Evolutionary conservation across 2,797 vertebrate genomes (phyloP), one percentile per base, ranked within the genome.

Genomic region (Channa striata): DNA sequence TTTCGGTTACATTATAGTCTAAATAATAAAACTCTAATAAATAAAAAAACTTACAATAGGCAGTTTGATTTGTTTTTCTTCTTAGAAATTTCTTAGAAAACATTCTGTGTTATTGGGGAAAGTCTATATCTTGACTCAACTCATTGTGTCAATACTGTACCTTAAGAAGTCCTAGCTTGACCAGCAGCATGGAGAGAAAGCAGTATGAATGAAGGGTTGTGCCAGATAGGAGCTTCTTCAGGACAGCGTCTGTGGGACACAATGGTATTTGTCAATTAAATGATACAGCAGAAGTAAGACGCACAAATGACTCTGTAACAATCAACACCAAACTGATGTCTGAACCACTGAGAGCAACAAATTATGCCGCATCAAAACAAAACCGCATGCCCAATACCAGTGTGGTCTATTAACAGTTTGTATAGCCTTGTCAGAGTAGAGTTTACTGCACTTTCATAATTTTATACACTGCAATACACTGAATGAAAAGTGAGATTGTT

Each of bases 131-230:
- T 7, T 20, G 19, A 2, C 44, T 44, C 11, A 44, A 12, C 5
- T 21, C n/a, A 20, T 44, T 51, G 21, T 3, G 10, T 17, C 33
- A 4, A 20, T 0, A 2, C 2, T 16, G 21, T 89, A 99, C 98
- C 96, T 98, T 98, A 46, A 99, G 94, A 37, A 98, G 89, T 44
- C 98, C 97, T 93, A 97, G 94, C 80, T 93, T 93, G 73, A 97
- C 84, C 76, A 99, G 92, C 62, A 99, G 93, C 1, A 91, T 92
- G 68, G 96, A 95, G 67, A 98, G 84, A 82, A 98, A 97, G 33
- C 88, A 82, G 67, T 94, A 94, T 0, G 95, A 92, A 36, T 96
- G 96, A 82, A 98, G 94, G 30, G 87, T 82, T 0, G 95, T 84
- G 17, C 88, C 95, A 69, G 90, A 90, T 63, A 99, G 95, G 34